Base-by-base conservation (phyloP, 2,888 invertebrate genomes). In the Nebria salina region DNA sequence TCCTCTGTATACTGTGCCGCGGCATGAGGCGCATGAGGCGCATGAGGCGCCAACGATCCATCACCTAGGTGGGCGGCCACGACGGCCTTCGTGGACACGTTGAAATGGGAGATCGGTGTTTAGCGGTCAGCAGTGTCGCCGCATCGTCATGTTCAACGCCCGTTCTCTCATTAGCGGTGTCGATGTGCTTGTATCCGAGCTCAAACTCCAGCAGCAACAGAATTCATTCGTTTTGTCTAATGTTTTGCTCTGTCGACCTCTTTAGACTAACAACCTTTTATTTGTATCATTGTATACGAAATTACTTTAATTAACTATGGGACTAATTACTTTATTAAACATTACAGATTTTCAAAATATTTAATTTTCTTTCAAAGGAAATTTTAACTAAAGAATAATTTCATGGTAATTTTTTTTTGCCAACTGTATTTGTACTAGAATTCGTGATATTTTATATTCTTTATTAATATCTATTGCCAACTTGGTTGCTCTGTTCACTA, bases 41-140 rank as follows among this genome's bases (percentile, higher is more conserved):
- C 54, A 4, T 34, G 34, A 34, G 34, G 54, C 54, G 54, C 54
- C 54, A 13, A 54, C 54, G 11, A 66, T 66, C 66, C 25, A 66
- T 66, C 66, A 66, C 66, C 66, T 66, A 15, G 66, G 66, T 66
- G 66, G 15, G 66, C 25, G 66, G 13, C 20, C 20, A 11, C 25
- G 66, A 34, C 34, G 70, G 4, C 54, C 54, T 54, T 54, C 54
- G 70, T 25, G 25, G 25, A 25, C 34, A 20, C 34, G 70, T 70
- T 70, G 70, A 25, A 25, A 25, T 70, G 70, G 70, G 25, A 70
- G 25, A 70, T 70, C 70, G 70, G 20, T 25, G 25, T 70, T 70
- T 70, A 20, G 70, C 34, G 70, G 70, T 70, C 70, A 70, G 26
- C 70, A 11, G 70, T 15, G 66, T 70, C 26, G 70, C 25, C 70